Evolutionary conservation across 2,888 invertebrate species (phyloP).

Genomic region (Trichogramma dendrolimi): DNA sequence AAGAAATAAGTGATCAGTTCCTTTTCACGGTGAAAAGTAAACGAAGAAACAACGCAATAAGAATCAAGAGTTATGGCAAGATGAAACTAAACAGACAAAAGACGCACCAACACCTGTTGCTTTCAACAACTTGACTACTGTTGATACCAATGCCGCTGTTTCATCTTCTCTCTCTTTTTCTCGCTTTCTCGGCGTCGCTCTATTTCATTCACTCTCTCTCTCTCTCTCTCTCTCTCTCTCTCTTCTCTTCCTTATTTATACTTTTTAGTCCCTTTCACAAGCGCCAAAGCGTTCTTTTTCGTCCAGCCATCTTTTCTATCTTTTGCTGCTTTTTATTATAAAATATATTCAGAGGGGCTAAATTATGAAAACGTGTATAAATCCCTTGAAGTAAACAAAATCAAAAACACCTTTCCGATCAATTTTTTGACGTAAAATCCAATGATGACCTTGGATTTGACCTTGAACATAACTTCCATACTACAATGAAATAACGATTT

Average conservation of each 20-base stretch:
- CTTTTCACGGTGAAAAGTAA: neutral
- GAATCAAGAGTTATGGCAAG: neutral
- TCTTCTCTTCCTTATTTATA: neutral
- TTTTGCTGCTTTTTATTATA: no score
- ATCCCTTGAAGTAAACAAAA: no score
- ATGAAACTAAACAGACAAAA: neutral
- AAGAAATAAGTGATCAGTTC: neutral
- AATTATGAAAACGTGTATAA: no score
- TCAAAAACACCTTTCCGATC: no score
- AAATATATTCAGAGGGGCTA: no score
- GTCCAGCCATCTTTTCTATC: no score
- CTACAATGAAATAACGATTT: no score
- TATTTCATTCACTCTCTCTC: no score
- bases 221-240: constrained; percentile 2
- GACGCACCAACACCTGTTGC: neutral
- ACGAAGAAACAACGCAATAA: neutral
- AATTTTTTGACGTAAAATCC: no score
- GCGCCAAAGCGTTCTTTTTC: neutral
- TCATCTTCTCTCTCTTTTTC: constrained; percentile 21
- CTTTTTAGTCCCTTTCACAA: constrained; percentile 16
- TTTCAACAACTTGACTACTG: no score
- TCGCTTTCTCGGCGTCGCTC: constrained; percentile 12
- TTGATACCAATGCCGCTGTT: constrained; percentile 11
- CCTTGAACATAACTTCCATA: no score
- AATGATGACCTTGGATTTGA: no score